Base-by-base conservation (phyloP, 2,113 vertebrate species). In the Nycticebus coucang region DNA sequence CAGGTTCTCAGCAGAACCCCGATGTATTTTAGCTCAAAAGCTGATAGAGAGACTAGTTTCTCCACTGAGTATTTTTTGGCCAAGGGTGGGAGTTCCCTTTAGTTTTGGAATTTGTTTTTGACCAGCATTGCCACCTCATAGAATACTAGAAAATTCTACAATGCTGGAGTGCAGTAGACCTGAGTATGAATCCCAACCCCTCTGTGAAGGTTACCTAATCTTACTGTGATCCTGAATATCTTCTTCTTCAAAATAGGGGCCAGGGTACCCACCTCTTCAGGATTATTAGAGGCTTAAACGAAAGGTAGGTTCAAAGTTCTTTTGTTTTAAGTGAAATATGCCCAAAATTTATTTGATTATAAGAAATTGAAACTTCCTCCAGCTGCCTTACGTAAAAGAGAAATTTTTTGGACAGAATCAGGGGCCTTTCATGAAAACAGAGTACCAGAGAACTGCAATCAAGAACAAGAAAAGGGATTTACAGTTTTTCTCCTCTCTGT, bases 21-120 rank as follows among this genome's bases (percentile, higher is more conserved):
- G 53, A 5, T 0, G 2, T 2, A n/a, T 35, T 30, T 55, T 22
- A 3, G 55, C 84, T 33, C 3, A 4, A 75, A 87, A 62, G 17
- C 33, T 24, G 30, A 26, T 4, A 3, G 22, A 45, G 57, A 78
- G 68, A 41, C 37, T 37, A 4, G 22, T 21, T 30, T 74, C 84
- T 66, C 37, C 53, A 4, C 5, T 7, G 41, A 9, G 37, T 8
- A 17, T 10, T 35, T 35, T 37, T 35, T 26, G 71, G 37, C 33
- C 15, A 33, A 85, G 74, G 78, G 57, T 22, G 28, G 28, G 94
- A 86, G 57, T 75, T 79, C 53, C 37, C 19, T 60, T 89, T 89
- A 86, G 82, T 22, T 91, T 60, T 64, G 37, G 35, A 69, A 91
- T 72, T 80, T 93, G 78, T 28, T 91, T 69, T 91, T 33, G 71